phyloP scores from a whole-genome alignment of 2,888 invertebrate genomes.

The Ypsolopha scabrella region DNA sequence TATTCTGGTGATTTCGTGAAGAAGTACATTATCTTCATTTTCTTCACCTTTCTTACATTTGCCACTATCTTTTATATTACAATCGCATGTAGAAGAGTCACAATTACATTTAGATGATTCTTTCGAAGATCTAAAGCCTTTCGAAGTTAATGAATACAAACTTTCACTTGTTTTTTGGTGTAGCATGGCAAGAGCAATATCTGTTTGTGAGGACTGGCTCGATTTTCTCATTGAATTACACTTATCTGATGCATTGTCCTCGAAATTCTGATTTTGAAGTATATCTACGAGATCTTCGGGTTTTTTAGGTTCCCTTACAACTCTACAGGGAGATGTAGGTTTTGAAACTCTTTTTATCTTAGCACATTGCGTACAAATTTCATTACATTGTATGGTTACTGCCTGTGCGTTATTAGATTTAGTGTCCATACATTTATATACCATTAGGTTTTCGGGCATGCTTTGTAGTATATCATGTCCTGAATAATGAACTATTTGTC shows the following conservation, averaged over 20 bases:
- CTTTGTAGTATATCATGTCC: conserved; percentile 15
- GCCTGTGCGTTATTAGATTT: conserved; percentile 24
- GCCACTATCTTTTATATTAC: no score
- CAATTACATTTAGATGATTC: not conserved
- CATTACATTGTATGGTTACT: conserved; percentile 11
- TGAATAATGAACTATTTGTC: conserved; percentile 18
- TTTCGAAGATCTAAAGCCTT: not conserved
- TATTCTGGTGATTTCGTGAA: conserved; percentile 39
- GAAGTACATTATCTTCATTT: conserved; percentile 7
- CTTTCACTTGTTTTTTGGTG: not conserved
- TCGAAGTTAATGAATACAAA: not conserved
- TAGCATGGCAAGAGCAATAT: not conserved
- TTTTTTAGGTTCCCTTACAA: no score
- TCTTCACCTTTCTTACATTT: not conserved
- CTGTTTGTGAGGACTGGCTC: conserved; percentile 2
- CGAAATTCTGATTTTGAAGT: no score
- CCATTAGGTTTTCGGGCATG: conserved; percentile 32
- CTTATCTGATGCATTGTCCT: not conserved
- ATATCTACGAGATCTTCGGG: no score
- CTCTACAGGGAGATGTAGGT: not conserved
- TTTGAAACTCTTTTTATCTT: not conserved
- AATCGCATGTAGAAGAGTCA: no score
- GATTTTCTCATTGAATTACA: not conserved
- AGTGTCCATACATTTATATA: conserved; percentile 43
- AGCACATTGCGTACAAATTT: no score